Evolutionary conservation across 2,797 vertebrate genomes (phyloP).

Genomic region (Picus viridis): DNA sequence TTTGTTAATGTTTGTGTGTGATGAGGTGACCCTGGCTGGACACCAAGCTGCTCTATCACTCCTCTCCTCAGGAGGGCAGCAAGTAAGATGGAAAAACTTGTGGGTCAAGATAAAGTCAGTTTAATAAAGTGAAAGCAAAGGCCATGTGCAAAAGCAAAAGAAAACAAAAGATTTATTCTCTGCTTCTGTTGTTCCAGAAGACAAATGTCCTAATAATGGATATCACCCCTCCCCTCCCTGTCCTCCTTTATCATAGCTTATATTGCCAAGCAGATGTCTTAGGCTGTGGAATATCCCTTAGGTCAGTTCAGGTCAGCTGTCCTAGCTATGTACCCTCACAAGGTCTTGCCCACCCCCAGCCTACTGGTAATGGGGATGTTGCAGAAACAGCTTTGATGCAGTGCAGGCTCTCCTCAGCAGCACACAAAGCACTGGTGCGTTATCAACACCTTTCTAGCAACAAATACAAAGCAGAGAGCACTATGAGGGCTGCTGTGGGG

Average conservation of each 20-base stretch:
- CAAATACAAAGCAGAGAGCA: no score
- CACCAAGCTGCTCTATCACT: accelerated
- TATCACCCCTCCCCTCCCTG: no score
- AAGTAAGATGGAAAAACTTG: not conserved
- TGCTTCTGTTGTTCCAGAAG: not conserved
- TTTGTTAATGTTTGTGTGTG: not conserved
- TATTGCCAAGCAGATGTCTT: no score
- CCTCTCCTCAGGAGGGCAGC: not conserved
- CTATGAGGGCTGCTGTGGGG: no score
- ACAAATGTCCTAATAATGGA: not conserved
- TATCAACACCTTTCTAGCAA: not conserved
- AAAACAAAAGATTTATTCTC: not conserved
- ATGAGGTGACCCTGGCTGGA: not conserved
- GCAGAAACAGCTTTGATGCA: not conserved
- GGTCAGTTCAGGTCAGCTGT: not conserved
- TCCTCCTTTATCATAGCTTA: not conserved
- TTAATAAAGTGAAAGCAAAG: not conserved
- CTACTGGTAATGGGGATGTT: not conserved
- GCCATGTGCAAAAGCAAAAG: not conserved
- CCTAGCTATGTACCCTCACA: not conserved
- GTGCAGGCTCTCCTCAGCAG: not conserved
- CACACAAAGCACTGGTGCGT: no score
- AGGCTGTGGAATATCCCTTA: not conserved
- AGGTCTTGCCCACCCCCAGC: not conserved
- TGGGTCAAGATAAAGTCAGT: not conserved